Conservation (phyloP, 1,140 invertebrate genomes). For the Colletes latitarsis region DNA sequence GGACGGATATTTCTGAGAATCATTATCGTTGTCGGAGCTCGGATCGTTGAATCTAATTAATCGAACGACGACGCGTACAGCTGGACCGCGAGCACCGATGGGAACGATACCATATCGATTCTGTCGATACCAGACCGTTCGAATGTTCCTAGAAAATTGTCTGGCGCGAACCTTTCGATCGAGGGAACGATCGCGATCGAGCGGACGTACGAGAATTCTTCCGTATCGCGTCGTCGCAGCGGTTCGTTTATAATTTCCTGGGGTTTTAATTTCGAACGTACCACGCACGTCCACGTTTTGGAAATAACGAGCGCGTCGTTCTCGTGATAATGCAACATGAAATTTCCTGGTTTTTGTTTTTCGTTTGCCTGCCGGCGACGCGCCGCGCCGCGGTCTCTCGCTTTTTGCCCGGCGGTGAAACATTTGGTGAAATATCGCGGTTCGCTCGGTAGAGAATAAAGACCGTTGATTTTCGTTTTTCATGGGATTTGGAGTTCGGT, state of each 20-base stretch:
- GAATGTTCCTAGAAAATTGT: too few species aligned
- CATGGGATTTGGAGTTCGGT: not conserved
- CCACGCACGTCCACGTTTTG: slow-evolving; percentile 5
- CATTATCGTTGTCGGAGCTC: slow-evolving; percentile 39
- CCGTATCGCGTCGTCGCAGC: not conserved
- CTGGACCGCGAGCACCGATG: too few species aligned
- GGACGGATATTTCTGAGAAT: slow-evolving; percentile 50
- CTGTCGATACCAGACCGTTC: not conserved
- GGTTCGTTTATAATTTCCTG: slow-evolving; percentile 33
- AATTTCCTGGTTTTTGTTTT: slow-evolving; percentile 30
- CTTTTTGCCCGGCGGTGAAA: not conserved
- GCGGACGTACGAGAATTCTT: slow-evolving; percentile 7
- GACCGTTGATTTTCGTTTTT: not conserved
- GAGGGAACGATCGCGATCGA: not conserved
- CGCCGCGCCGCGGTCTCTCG: slow-evolving; percentile 1
- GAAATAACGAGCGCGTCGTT: not conserved
- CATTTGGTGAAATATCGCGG: slow-evolving; percentile 18
- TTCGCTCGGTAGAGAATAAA: not conserved
- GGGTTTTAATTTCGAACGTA: slow-evolving; percentile 11
- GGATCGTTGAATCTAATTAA: slow-evolving; percentile 55
- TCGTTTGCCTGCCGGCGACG: not conserved
- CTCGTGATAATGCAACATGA: slow-evolving; percentile 33
- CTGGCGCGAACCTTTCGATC: not conserved
- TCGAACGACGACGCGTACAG: slow-evolving; percentile 8
- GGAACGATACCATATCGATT: not conserved